Evolutionary conservation across 1,140 invertebrate species (phyloP).

Genomic region (Drepana arcuata): DNA sequence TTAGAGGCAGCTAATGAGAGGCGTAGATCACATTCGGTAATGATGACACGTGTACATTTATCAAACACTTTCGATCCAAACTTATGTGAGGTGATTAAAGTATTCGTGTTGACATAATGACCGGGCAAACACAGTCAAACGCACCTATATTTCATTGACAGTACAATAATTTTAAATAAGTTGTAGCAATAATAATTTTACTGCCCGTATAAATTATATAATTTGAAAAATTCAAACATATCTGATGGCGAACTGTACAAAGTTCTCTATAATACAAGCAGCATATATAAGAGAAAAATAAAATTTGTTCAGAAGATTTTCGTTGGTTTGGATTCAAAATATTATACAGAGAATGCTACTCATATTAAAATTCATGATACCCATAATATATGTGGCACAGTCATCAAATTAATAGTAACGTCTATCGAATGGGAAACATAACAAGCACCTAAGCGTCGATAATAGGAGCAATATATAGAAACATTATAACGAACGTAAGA

Average conservation of each 20-base stretch:
- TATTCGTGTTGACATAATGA: slow-evolving; percentile 67
- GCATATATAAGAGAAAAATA: too few species aligned
- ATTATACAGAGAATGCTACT: too few species aligned
- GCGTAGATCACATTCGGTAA: slow-evolving; percentile 62
- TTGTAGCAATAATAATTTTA: too few species aligned
- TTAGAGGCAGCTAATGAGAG: slow-evolving; percentile 61
- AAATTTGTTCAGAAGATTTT: too few species aligned
- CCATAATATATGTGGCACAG: neutral
- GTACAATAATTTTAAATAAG: too few species aligned
- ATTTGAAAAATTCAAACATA: too few species aligned
- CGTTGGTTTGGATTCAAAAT: too few species aligned
- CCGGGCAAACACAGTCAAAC: slow-evolving; percentile 53
- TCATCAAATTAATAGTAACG: neutral
- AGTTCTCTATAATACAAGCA: too few species aligned
- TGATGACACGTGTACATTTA: slow-evolving; percentile 56
- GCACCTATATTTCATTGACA: slow-evolving; percentile 41
- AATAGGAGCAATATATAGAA: slow-evolving; percentile 1
- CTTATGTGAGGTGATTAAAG: slow-evolving; percentile 56
- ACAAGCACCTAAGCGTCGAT: neutral
- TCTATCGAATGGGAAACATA: neutral
- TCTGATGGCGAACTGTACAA: too few species aligned
- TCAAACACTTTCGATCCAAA: slow-evolving; percentile 63
- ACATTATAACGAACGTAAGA: too few species aligned
- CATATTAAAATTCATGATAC: too few species aligned
- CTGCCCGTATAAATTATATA: too few species aligned